Evolutionary conservation across 2,888 invertebrate genomes (phyloP), one percentile per base, ranked within the genome.

Genomic region (Boloria euphrosyne): DNA sequence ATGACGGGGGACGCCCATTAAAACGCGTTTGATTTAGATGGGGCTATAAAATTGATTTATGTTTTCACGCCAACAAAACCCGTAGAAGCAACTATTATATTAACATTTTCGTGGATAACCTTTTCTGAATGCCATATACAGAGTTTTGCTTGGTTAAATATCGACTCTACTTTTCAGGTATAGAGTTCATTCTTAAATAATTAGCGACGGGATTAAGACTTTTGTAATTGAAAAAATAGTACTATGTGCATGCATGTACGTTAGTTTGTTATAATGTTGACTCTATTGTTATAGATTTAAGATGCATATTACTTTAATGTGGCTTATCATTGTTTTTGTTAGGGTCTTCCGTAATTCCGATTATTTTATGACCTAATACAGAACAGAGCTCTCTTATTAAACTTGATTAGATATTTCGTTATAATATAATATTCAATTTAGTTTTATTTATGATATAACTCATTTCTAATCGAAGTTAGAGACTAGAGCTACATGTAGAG

Each of bases 1-100:
- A 92, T 93, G 93, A 93, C 92, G 93, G 84, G 92, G 91, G 91
- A 87, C 92, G 88, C 90, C 93, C 93, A 93, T 93, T 93, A 93
- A 93, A 93, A 93, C 90, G 89, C 91, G 92, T 92, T 92, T 93
- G 93, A 93, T 93, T 93, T 93, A 93, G 93, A 92, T 92, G 90
- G 91, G 92, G 89, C 93, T 88, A 93, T 93, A 93, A 93, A 93
- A 92, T 92, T 93, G 92, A 93, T 93, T 93, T 93, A 93, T 92
- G 92, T 87, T 80, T 90, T 92, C 91, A 90, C 92, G 92, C 92
- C 89, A 92, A 91, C 92, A 91, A 91, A 90, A 89, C 89, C 90
- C 90, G 89, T 90, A 86, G 90, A 90, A 89, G 89, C 89, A 91
- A 92, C 92, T 92, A 92, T 92, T 90, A 91, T 90, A 91, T 91